A percentile compares a stretch with the other conserved stretches of the same genome.
Conservation (phyloP, 1,140 invertebrate genomes). For the Brachionus sp. region DNA sequence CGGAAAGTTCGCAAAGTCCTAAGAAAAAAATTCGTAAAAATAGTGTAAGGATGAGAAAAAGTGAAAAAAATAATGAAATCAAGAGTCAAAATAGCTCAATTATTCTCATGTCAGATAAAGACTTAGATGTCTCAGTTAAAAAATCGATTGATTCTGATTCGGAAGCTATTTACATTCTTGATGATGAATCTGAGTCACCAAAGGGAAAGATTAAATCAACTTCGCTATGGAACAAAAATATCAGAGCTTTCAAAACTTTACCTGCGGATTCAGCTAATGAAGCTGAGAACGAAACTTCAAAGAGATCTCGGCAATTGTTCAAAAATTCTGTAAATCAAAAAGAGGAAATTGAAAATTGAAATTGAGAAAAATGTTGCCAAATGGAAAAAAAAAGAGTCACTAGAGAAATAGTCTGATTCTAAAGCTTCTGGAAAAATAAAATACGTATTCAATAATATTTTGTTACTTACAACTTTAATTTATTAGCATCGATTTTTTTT, state of each 20-base stretch:
- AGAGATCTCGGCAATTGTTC: neutral
- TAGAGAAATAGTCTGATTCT: neutral
- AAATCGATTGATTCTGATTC: neutral
- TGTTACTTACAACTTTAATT: neutral
- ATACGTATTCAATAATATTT: neutral
- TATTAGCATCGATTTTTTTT: neutral
- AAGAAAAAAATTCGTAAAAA: neutral
- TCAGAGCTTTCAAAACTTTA: neutral
- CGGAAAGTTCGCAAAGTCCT: neutral
- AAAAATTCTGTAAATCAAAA: neutral
- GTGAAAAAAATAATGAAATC: neutral
- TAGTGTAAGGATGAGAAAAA: neutral
- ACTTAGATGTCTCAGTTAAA: neutral
- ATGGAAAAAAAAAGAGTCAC: neutral
- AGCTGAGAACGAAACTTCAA: neutral
- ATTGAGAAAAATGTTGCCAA: neutral
- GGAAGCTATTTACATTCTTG: neutral
- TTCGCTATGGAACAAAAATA: neutral
- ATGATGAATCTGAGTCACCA: neutral
- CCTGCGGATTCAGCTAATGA: neutral
- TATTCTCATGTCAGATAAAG: neutral
- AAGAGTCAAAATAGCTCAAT: neutral
- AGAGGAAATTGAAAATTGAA: neutral
- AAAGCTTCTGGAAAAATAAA: neutral
- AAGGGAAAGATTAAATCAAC: neutral